phyloP scores from a whole-genome alignment of 2,113 vertebrate genomes.

The Dascyllus trimaculatus region DNA sequence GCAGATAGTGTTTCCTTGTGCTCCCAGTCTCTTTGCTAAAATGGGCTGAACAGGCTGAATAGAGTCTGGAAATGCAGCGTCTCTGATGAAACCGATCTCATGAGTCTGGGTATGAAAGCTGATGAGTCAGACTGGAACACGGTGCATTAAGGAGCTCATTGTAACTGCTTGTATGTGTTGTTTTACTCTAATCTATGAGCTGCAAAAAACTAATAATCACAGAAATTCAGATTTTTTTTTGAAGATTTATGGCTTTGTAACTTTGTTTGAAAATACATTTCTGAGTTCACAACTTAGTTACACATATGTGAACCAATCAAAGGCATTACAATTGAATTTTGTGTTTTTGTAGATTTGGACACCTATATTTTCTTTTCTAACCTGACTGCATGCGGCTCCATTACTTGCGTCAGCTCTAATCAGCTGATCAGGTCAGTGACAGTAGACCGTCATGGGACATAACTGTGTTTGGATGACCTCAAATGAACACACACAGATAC shows the following conservation, averaged over 20 bases:
- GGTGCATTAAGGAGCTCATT: not conserved
- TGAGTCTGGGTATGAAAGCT: not conserved
- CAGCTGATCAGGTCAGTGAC: constrained; percentile 1
- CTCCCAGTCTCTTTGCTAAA: not conserved
- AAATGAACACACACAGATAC: not conserved
- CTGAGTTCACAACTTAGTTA: too few relatives aligned
- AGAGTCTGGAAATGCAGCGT: not conserved
- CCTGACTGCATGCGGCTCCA: too few relatives aligned
- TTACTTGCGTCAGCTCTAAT: not conserved
- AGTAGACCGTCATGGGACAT: not conserved
- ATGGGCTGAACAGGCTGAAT: not conserved
- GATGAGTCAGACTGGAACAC: too few relatives aligned
- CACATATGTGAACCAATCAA: too few relatives aligned
- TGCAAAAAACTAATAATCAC: too few relatives aligned
- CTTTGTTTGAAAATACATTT: too few relatives aligned
- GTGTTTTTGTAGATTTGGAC: too few relatives aligned
- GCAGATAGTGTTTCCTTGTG: not conserved
- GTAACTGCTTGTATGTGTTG: not conserved
- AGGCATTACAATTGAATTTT: too few relatives aligned
- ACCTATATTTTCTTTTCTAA: too few relatives aligned
- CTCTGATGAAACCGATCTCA: not conserved
- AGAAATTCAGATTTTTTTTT: too few relatives aligned
- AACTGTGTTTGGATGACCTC: not conserved
- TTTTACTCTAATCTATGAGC: not conserved
- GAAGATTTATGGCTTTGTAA: too few relatives aligned